Conservation (phyloP, 2,113 vertebrate species). For the Cariama cristata region DNA sequence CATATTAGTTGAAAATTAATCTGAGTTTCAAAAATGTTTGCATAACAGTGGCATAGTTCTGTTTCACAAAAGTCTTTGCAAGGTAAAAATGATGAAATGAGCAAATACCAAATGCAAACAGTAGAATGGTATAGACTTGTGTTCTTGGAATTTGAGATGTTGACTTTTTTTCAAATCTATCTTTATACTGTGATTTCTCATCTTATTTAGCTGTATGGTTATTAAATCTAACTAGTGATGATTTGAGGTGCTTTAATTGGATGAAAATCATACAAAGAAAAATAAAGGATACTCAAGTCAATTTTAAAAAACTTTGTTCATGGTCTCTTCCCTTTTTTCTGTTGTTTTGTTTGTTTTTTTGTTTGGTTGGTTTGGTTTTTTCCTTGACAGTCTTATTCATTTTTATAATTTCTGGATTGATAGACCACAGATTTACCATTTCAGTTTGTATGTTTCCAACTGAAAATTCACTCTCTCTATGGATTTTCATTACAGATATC, state of each 20-base stretch:
- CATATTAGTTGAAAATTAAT: not conserved
- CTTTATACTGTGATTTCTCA: not conserved
- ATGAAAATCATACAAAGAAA: not conserved
- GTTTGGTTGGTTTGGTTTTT: not conserved
- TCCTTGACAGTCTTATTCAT: not conserved
- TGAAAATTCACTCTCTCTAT: not conserved
- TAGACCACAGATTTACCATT: not conserved
- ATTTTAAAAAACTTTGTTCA: not conserved
- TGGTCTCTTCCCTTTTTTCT: not conserved
- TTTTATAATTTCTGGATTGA: not conserved
- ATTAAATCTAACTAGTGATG: not conserved
- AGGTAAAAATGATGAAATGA: not conserved
- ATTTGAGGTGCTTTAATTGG: not conserved
- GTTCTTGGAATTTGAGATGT: not conserved
- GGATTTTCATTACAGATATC: not conserved
- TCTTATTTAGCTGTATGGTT: not conserved
- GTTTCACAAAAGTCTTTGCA: not conserved
- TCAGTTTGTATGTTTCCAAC: not conserved
- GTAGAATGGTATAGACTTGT: not conserved
- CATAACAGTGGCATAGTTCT: not conserved
- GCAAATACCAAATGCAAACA: not conserved
- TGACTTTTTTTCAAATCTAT: not conserved
- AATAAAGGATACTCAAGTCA: not conserved
- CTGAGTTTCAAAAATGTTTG: not conserved
- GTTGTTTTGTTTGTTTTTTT: not conserved